phyloP scores from a whole-genome alignment of 2,113 vertebrate species.

The Dipodomys ordii region DNA sequence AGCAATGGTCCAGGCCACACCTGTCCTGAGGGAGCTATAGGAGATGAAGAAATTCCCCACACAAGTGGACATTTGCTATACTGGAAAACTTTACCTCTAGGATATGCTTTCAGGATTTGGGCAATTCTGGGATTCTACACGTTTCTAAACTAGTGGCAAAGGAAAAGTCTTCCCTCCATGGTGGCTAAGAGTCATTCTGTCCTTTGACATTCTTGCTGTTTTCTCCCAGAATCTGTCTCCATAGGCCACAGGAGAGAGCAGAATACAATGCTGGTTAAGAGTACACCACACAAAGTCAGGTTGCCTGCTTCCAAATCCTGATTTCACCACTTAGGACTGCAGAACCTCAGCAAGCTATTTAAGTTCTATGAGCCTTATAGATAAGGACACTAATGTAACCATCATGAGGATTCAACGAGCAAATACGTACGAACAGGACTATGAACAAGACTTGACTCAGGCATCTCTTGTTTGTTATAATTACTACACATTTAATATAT shows the following conservation, averaged over 20 bases:
- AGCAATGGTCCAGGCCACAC: not conserved
- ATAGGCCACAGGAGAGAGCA: not conserved
- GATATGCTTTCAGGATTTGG: not conserved
- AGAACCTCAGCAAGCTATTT: not conserved
- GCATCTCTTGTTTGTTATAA: not conserved
- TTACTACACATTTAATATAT: not conserved
- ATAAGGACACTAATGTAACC: not conserved
- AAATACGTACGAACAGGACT: too few relatives aligned
- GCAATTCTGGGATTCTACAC: not conserved
- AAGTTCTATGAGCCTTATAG: not conserved
- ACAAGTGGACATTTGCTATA: not conserved
- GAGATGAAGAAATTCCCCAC: not conserved
- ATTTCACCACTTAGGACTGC: not conserved
- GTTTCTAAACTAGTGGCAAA: not conserved
- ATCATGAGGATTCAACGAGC: not conserved
- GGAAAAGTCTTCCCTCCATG: not conserved
- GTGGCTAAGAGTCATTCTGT: not conserved
- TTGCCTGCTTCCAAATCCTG: not conserved
- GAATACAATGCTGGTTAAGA: not conserved
- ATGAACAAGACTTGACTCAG: not conserved
- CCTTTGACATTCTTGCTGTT: not conserved
- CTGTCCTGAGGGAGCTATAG: not conserved
- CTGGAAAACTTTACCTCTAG: not conserved
- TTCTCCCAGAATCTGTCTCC: not conserved
- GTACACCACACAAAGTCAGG: not conserved